Evolutionary conservation across 1,140 invertebrate genomes (phyloP).

Genomic region (Aricia agestis): DNA sequence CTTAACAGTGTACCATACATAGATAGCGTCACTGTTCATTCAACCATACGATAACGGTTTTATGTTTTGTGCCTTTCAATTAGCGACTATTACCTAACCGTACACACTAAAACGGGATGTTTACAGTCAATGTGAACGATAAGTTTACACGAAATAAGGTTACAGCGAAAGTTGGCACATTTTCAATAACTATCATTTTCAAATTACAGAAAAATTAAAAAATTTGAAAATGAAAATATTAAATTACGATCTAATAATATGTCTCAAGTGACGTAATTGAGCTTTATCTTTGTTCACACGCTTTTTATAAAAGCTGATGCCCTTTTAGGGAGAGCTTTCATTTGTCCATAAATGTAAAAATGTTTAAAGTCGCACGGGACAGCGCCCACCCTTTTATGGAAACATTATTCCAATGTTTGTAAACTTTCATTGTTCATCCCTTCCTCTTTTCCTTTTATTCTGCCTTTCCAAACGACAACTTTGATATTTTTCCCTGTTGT

Average conservation of each 20-base stretch:
- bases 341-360: not conserved
- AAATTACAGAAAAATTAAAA: not conserved
- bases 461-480: not conserved
- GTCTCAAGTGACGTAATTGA: not conserved
- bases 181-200: not conserved
- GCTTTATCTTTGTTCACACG: not conserved
- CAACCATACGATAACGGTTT: slow-evolving; percentile 13
- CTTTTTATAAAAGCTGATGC: not conserved
- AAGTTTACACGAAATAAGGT: not conserved
- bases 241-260: too few relatives aligned
- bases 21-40: slow-evolving; percentile 13
- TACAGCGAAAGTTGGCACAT: slow-evolving; percentile 2
- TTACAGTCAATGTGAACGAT: not conserved
- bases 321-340: not conserved
- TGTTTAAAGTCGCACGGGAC: not conserved
- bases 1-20: not conserved
- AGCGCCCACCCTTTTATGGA: not conserved
- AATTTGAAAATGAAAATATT: too few relatives aligned
- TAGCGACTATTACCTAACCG: slow-evolving; percentile 8
- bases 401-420: not conserved
- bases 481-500: not conserved
- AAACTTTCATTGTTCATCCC: not conserved
- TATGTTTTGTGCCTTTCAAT: not conserved
- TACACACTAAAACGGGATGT: not conserved
- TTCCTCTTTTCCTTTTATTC: not conserved